phyloP scores from a whole-genome alignment of 2,113 vertebrate genomes.

The Hiodon tergisus region DNA sequence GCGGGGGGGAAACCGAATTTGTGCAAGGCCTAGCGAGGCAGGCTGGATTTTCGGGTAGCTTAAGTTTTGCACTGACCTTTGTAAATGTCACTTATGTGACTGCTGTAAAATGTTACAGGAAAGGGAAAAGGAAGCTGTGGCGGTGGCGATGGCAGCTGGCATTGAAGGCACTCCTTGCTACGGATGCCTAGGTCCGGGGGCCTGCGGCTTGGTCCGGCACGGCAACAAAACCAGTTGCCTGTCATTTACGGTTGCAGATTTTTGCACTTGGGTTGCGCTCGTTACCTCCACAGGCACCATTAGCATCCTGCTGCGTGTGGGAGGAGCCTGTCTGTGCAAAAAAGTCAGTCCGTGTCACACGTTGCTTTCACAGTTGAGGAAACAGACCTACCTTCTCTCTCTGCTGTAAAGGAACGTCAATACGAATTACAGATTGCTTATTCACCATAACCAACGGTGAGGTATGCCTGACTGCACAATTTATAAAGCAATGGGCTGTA shows the following conservation, averaged over 20 bases:
- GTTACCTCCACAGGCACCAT: too few relatives aligned
- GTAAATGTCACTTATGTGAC: constrained; percentile 36
- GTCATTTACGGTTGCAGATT: too few relatives aligned
- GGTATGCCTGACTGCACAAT: neutral
- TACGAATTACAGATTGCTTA: neutral
- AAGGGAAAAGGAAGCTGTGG: constrained; percentile 1
- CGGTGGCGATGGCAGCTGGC: too few relatives aligned
- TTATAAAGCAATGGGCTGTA: constrained; percentile 1
- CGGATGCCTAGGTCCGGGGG: too few relatives aligned
- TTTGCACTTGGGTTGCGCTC: too few relatives aligned
- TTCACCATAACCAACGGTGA: neutral
- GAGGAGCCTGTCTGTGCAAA: too few relatives aligned
- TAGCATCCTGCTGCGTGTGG: too few relatives aligned
- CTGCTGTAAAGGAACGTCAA: neutral
- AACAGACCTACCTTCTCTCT: neutral
- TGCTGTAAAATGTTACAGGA: constrained; percentile 35
- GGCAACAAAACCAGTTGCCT: too few relatives aligned
- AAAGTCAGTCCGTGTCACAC: neutral
- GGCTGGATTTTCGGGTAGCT: constrained; percentile 14
- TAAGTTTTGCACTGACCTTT: constrained; percentile 37
- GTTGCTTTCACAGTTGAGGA: neutral
- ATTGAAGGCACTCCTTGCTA: too few relatives aligned
- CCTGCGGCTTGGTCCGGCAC: too few relatives aligned
- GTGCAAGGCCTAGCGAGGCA: neutral
- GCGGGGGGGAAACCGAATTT: too few relatives aligned